A percentile compares a stretch with the other conserved stretches of the same genome.
Evolutionary conservation across 1,140 invertebrate genomes (phyloP).

Genomic region (Tribolium castaneum): DNA sequence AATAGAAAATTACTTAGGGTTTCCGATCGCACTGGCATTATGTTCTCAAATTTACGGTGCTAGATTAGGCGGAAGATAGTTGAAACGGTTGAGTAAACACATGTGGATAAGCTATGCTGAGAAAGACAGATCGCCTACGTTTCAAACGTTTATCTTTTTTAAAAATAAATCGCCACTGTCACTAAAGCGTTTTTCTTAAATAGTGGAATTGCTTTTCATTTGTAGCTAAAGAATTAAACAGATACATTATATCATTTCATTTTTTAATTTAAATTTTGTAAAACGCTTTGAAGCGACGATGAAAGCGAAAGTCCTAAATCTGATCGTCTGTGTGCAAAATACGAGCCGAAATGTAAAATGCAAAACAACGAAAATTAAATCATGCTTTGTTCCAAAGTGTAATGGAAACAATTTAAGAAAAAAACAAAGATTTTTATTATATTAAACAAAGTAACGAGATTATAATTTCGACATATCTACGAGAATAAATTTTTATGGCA

Average conservation of each 20-base stretch:
- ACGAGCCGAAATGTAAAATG: not conserved
- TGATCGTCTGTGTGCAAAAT: not conserved
- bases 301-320: not conserved
- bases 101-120: no score
- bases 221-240: no score
- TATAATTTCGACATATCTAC: not conserved
- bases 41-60: not conserved
- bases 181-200: no score
- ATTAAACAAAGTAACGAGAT: not conserved
- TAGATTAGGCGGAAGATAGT: not conserved
- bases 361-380: not conserved
- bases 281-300: no score
- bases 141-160: no score
- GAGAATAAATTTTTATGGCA: constrained; percentile 7
- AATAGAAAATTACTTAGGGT: constrained; percentile 64
- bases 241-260: no score
- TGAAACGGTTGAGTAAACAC: not conserved
- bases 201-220: no score
- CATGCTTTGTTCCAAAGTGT: constrained; percentile 4
- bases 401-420: constrained; percentile 7
- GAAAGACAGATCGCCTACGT: no score
- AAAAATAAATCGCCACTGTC: no score
- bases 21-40: not conserved
- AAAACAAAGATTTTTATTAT: constrained; percentile 4
- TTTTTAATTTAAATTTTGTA: no score